Evolutionary conservation across 2,888 invertebrate species (phyloP), one percentile per base, ranked within the genome.

Genomic region (Drosophila borealis): DNA sequence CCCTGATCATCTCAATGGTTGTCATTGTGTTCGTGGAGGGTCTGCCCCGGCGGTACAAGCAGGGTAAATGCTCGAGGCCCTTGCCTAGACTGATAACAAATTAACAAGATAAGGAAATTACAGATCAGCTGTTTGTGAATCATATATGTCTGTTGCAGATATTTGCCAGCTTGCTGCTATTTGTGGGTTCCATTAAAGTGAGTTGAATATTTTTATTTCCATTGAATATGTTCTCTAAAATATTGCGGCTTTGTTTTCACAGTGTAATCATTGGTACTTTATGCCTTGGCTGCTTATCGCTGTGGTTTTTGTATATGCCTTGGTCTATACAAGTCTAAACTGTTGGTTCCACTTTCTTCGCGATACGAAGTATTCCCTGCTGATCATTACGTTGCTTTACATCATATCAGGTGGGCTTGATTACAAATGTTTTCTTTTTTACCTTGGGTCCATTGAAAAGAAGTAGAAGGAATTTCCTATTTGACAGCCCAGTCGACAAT

Each of bases 141-240:
- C 78, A 87, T 10, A 33, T 83, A 2, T 71, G 78, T 13, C 17
- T 80, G 44, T 29, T 83, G 44, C 87, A 81, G n/a, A 39, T 63
- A 1, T 2, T 71, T 17, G 74, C 67, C 0, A 78, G 75, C 9
- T 3, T 66, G 0, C 1, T 64, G 0, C 51, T 81, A 0, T 33
- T 71, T 3, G 14, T 75, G 6, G 67, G 75, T 6, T 59, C 69
- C 0, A 0, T 60, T 0, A 42, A 71, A 45, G 81, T 81, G 39
- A 45, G 55, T 36, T n/a, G 3, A 2, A 0, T 8, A 14, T 41
- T 2, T 33, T 0, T 4, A 19, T 1, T 41, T 8, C 29, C 8
- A 29, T 29, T 0, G 2, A 29, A 19, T 36, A 19, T 34, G 11
- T 4, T 19, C 4, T 34, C 11, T 11, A 0, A 13, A 3, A n/a